Base-by-base conservation (phyloP, 2,888 invertebrate genomes). In the Drosophila subquinaria region DNA sequence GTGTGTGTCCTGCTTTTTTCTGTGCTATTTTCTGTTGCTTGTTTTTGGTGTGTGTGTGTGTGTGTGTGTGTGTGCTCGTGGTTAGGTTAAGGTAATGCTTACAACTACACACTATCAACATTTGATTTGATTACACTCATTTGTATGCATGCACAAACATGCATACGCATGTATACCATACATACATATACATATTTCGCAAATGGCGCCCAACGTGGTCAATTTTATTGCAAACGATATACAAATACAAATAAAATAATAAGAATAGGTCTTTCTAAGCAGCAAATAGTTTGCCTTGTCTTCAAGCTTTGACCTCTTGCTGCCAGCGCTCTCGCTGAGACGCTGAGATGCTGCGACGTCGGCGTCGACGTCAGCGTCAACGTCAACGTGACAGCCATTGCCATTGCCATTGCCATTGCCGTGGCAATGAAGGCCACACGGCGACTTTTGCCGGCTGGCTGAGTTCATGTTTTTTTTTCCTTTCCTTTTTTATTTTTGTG, bases 61-160 rank as follows among this genome's bases (percentile, higher is more conserved):
- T 27, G 5, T 27, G 36, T 36, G n/a, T n/a, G 38, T 43, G 59
- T 50, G 48, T 17, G 43, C 65, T 59, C 48, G 62, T 60, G 53
- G 55, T 66, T 56, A 57, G 64, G 63, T 76, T 69, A 69, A 77
- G 81, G 84, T 86, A 76, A 82, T 88, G 72, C 81, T 73, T 81
- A 76, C 68, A 76, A 82, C 86, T 86, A 88, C 79, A 86, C 79
- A 84, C 87, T 84, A 84, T 84, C 89, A 79, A 70, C 83, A 84
- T 88, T 84, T 84, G 89, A 88, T 88, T 84, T 88, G 81, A 86
- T 83, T 83, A 88, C 74, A 77, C 82, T 88, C 88, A 88, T 83
- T 83, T 83, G 86, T 88, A 77, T 79, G 56, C 60, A 65, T 30
- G 64, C 51, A 59, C 33, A 73, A 23, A 40, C 51, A 61, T n/a